Base-by-base conservation (phyloP, 2,888 invertebrate species). In the Epinotia bilunana region DNA sequence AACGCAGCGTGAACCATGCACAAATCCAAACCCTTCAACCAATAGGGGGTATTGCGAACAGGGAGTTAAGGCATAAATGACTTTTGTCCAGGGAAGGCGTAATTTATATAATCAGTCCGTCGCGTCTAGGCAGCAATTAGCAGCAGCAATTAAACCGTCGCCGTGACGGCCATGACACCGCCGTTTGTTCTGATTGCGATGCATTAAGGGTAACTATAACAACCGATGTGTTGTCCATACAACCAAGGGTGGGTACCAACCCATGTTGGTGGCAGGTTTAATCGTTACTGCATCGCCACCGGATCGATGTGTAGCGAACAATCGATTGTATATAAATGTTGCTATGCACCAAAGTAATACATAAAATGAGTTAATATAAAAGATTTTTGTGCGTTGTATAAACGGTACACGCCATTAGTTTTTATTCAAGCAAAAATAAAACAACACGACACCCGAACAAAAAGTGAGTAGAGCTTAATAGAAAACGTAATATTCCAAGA, bases 61-160 rank as follows among this genome's bases (percentile, higher is more conserved):
- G 53, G 16, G 7, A 7, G n/a, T 53, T n/a, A 16, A 7, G 4
- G 5, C 53, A 20, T 57, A 57, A 18, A 57, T 20, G 16, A n/a
- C 53, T 6, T 53, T 53, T 53, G 53, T 53, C 53, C 53, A n/a
- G 53, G 16, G 13, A 49, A n/a, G 13, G n/a, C 13, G 13, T 13
- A 1, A 6, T 5, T 53, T n/a, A 16, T n/a, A 28, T 61, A 61
- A 12, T 33, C 13, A 33, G 33, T n/a, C 61, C 9, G 16, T 16
- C 57, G 39, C 7, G 9, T 33, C 28, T 23, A 65, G 65, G 28
- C 55, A 18, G 55, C 68, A 68, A 68, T 68, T 68, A 68, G 68
- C 39, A 39, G 57, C 16, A 57, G 68, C 57, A 57, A 68, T 68
- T 68, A 68, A 68, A 18, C 55, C 68, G 57, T 57, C 39, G 43